phyloP scores from a whole-genome alignment of 2,113 vertebrate genomes.

The Apodemus speciosus region DNA sequence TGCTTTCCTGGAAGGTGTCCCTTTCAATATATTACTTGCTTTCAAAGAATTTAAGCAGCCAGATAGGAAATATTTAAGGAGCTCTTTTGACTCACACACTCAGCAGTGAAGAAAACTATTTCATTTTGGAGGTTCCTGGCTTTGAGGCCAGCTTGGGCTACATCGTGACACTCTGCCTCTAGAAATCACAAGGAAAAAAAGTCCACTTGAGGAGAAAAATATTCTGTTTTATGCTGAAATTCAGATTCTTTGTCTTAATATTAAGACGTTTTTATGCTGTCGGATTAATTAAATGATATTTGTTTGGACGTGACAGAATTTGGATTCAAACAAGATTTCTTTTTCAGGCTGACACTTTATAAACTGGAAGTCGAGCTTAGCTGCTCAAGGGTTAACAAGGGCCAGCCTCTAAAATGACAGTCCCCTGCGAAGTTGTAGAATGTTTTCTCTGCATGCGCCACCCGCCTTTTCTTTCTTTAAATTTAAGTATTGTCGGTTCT shows the following conservation, averaged over 20 bases:
- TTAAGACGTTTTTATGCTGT: background rate
- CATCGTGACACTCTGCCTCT: background rate
- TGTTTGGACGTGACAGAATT: background rate
- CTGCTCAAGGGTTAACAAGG: background rate
- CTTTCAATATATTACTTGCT: background rate
- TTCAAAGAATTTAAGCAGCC: background rate
- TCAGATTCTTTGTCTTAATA: background rate
- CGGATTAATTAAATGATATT: background rate
- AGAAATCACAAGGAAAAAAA: background rate
- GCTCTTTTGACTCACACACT: background rate
- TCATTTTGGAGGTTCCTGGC: background rate
- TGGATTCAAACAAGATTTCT: background rate
- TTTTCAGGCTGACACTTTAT: background rate
- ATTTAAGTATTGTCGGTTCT: background rate
- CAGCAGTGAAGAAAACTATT: conserved; percentile 3
- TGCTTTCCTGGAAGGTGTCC: background rate
- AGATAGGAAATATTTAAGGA: background rate
- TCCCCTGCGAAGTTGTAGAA: background rate
- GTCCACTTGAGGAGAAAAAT: background rate
- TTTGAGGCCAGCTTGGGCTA: background rate
- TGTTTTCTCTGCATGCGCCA: background rate
- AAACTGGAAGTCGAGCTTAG: background rate
- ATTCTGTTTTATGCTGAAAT: background rate
- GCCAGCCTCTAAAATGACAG: background rate
- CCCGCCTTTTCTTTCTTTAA: background rate